A percentile compares a stretch with the other conserved stretches of the same genome.
These are phyloP conservation scores for Mus caroli DNA, from an alignment of 2,797 vertebrate species.

Conservation along the genomic window DNA sequence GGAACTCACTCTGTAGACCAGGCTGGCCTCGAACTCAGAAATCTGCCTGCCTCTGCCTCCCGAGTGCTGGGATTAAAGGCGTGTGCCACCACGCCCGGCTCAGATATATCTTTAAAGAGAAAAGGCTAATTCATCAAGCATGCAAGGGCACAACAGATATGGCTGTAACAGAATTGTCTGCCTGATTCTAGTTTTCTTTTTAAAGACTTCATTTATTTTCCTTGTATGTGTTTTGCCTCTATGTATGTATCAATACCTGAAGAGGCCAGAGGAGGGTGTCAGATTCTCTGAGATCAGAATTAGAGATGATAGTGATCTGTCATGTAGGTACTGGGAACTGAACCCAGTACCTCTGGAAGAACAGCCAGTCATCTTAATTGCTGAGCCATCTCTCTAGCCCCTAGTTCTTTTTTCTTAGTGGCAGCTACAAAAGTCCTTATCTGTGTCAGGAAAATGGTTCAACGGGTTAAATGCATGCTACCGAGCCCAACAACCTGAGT, in stretches of 20 bases:
- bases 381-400: neutral
- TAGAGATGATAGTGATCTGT: no score
- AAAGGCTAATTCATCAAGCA: neutral
- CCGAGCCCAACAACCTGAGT: neutral
- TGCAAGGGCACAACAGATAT: neutral
- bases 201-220: neutral
- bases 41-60: no score
- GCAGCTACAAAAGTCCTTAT: neutral
- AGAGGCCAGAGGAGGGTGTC: neutral
- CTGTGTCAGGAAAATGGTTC: neutral
- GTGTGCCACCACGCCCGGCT: no score
- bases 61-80: no score
- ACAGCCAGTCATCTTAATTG: neutral
- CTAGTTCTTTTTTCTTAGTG: neutral
- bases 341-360: neutral
- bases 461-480: neutral
- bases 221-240: neutral
- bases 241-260: neutral
- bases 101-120: neutral
- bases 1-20: no score
- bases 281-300: neutral
- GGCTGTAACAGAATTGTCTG: neutral
- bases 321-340: neutral
- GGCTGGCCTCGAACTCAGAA: no score
- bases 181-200: neutral